Evolutionary conservation across 2,113 vertebrate species (phyloP), one percentile per base, ranked within the genome.

Genomic region (Choloepus hoffmanni): DNA sequence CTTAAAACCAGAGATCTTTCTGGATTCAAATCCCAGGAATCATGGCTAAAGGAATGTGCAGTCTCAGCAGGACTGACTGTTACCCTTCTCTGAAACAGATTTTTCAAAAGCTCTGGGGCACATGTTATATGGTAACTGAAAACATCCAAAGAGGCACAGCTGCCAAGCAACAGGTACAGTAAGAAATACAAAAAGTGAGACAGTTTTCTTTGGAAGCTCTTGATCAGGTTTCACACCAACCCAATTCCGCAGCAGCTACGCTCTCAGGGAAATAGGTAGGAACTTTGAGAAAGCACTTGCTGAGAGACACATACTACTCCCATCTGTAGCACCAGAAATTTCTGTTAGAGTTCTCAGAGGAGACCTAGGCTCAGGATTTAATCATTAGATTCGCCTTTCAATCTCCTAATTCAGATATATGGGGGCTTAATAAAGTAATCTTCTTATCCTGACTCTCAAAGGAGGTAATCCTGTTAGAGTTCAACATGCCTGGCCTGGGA

Each of bases 401-500:
- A 72, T 83, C 43, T 94, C 95, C 67, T 68, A 48, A 70, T 72
- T 28, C 82, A 36, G 93, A 58, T 97, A 96, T 43, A 9, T 19
- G 21, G 23, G 92, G 55, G 62, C 0, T 53, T 72, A 81, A 67
- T 40, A 85, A 92, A 95, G 40, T 72, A 50, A 84, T 92, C 67
- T 92, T 93, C 94, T 96, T 73, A 96, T 88, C 86, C 43, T 95
- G 79, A 94, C 36, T 36, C 21, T 96, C 93, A 93, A 94, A 60
- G 82, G 78, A 96, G 95, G 70, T 85, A 95, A 97, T 89, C 74
- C n/a, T 88, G 78, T 11, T 89, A 36, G 55, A 43, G 81, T 91
- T 95, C 82, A 92, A 48, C 4, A 2, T 96, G 77, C 68, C 85
- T 58, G 36, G 77, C 72, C 85, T 58, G 40, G 92, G 48, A 96